These are phyloP conservation scores for Ciconia boyciana DNA, from an alignment of 2,113 vertebrate species.

Conservation along the genomic window DNA sequence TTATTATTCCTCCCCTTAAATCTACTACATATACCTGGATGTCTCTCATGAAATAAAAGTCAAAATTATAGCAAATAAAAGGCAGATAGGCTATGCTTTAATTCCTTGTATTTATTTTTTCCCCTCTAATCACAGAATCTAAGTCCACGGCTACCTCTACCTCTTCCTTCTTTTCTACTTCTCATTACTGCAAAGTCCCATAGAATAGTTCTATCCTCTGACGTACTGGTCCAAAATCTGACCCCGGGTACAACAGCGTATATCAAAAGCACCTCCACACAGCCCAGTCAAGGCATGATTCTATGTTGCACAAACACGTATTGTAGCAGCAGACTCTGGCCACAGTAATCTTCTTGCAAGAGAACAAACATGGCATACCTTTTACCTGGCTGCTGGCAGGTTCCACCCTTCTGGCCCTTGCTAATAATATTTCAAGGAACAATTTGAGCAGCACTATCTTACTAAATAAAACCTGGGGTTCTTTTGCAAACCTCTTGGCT, in stretches of 20 bases:
- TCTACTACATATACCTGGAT: not conserved
- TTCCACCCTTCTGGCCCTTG: not conserved
- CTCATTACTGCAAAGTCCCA: not conserved
- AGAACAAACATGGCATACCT: rapidly evolving
- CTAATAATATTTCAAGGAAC: not conserved
- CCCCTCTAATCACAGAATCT: not conserved
- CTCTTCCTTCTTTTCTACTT: not conserved
- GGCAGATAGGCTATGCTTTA: not conserved
- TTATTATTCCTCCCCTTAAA: not conserved
- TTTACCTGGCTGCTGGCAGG: not conserved
- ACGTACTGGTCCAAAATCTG: not conserved
- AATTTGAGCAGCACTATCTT: not conserved
- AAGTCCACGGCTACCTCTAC: not conserved
- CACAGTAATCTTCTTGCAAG: rapidly evolving
- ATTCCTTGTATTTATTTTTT: not conserved
- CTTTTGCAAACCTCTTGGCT: not conserved
- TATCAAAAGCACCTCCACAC: not conserved
- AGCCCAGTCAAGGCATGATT: rapidly evolving
- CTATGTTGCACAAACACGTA: rapidly evolving
- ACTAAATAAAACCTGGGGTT: not conserved
- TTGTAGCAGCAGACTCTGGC: not conserved
- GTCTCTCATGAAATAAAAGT: not conserved
- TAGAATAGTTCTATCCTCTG: rapidly evolving
- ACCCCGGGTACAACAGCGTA: rapidly evolving
- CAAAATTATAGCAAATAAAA: not conserved